Percentiles rank a stretch among this genome's conserved stretches.
Conservation (phyloP, 2,888 invertebrate genomes). For the Acleris cristana region DNA sequence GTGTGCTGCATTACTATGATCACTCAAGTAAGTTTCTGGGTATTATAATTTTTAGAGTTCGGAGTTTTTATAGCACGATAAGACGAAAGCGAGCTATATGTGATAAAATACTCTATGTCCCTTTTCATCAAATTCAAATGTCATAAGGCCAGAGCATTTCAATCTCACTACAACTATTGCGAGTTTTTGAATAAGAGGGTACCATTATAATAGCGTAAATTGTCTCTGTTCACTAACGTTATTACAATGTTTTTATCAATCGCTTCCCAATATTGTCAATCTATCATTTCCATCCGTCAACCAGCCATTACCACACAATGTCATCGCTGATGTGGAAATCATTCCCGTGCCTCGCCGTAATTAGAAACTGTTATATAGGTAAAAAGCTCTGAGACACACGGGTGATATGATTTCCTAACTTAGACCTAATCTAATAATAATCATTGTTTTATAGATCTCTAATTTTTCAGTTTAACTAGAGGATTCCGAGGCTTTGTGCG, state of each 20-base stretch:
- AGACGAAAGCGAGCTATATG: too few species aligned
- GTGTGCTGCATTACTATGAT: conserved; percentile 89
- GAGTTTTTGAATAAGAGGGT: too few species aligned
- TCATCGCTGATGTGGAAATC: neutral
- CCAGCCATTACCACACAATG: conserved; percentile 1
- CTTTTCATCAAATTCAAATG: too few species aligned
- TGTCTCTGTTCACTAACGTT: conserved; percentile 42
- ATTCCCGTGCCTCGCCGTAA: conserved; percentile 21
- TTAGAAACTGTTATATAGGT: conserved; percentile 26
- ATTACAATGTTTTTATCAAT: neutral
- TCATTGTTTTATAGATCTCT: too few species aligned
- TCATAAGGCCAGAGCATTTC: too few species aligned
- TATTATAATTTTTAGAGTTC: too few species aligned
- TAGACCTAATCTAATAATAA: too few species aligned
- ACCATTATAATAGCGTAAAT: neutral
- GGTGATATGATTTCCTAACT: neutral
- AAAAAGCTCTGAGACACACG: conserved; percentile 16
- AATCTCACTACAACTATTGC: too few species aligned
- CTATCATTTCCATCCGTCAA: conserved; percentile 1
- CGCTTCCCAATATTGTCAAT: conserved; percentile 20
- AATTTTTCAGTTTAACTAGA: too few species aligned
- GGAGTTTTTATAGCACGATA: too few species aligned
- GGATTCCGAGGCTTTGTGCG: too few species aligned
- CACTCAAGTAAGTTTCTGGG: conserved; percentile 78
- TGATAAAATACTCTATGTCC: too few species aligned